Percentiles rank a stretch among this genome's conserved stretches.
Evolutionary conservation across 2,888 invertebrate genomes (phyloP).

Genomic region (Mesodorylaimus sp.): DNA sequence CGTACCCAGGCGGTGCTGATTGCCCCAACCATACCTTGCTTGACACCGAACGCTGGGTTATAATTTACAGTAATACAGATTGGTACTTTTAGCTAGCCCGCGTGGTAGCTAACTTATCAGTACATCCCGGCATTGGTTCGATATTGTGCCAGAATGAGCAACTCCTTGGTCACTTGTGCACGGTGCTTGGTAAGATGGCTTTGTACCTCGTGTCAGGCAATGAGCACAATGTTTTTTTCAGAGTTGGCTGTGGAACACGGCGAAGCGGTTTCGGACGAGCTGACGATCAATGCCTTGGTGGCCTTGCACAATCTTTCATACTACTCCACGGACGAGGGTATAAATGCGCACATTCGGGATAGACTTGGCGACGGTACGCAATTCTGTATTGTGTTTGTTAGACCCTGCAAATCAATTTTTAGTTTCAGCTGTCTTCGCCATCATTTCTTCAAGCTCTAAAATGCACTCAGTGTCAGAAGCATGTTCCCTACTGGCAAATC

Average conservation of each 20-base stretch:
- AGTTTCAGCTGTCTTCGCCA: neutral
- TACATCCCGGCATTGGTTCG: neutral
- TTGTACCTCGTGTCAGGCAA: too few relatives aligned
- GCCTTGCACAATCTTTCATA: constrained; percentile 2
- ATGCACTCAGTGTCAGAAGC: neutral
- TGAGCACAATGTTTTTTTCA: too few relatives aligned
- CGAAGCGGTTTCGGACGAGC: neutral
- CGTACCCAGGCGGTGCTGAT: too few relatives aligned
- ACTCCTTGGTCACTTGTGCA: too few relatives aligned
- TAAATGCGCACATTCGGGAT: neutral
- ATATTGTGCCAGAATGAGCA: neutral
- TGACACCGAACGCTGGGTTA: too few relatives aligned
- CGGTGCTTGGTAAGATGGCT: too few relatives aligned
- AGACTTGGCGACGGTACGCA: neutral
- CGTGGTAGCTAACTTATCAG: constrained; percentile 1
- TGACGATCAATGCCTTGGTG: constrained; percentile 3
- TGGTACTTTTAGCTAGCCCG: constrained; percentile 5
- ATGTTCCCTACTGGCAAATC: neutral
- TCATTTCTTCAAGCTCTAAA: neutral
- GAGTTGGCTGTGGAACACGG: too few relatives aligned
- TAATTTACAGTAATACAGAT: too few relatives aligned
- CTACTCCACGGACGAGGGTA: neutral
- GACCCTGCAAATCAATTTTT: neutral
- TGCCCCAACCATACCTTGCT: too few relatives aligned
- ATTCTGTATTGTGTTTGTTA: too few relatives aligned